phyloP scores from a whole-genome alignment of 2,113 vertebrate genomes.

The Hypanus sabinus region DNA sequence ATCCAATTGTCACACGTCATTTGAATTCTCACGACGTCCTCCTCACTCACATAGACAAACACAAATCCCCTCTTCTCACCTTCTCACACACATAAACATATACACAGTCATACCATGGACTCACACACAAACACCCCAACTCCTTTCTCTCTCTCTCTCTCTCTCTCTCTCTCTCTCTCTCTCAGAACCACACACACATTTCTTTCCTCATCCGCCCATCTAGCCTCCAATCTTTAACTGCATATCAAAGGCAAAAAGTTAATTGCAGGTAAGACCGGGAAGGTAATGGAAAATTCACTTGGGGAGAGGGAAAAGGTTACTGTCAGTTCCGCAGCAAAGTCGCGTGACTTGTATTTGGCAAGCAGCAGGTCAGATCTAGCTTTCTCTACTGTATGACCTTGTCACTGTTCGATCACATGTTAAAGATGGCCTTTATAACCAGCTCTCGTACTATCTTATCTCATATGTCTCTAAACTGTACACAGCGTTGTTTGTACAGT shows the following conservation, averaged over 20 bases:
- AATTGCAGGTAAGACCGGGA: too few relatives aligned
- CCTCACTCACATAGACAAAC: too few relatives aligned
- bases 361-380: not conserved
- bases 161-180: not conserved
- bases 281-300: not conserved
- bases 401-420: not conserved
- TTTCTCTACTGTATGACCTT: constrained; percentile 9
- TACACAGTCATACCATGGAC: too few relatives aligned
- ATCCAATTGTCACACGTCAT: too few relatives aligned
- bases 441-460: not conserved
- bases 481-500: constrained; percentile 11
- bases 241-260: not conserved
- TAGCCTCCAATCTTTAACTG: not conserved
- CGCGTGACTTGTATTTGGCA: not conserved
- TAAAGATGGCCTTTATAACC: not conserved
- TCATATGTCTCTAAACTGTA: not conserved
- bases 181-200: too few relatives aligned
- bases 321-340: not conserved
- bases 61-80: too few relatives aligned
- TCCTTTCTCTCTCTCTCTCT: not conserved
- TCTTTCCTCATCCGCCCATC: not conserved
- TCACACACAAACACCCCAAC: too few relatives aligned
- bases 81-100: too few relatives aligned
- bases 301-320: not conserved
- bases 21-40: too few relatives aligned